Conservation (phyloP, 2,797 vertebrate species). For the Alcedo atthis region DNA sequence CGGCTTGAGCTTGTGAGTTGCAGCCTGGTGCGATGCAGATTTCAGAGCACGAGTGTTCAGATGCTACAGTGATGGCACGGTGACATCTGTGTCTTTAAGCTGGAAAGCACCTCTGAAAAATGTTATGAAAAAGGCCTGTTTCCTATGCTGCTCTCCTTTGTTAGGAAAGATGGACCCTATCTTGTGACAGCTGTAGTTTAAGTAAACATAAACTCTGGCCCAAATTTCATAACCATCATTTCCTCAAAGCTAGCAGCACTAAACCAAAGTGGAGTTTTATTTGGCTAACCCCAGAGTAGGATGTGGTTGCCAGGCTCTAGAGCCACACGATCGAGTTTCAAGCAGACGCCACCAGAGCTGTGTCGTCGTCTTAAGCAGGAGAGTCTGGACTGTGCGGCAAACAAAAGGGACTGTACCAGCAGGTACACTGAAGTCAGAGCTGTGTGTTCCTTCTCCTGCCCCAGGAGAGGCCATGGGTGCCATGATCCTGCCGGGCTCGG, state of each 20-base stretch:
- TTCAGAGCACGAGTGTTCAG: background rate
- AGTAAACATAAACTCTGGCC: conserved; percentile 83
- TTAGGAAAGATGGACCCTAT: conserved; percentile 66
- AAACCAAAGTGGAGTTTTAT: conserved; percentile 81
- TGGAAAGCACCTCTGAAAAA: conserved; percentile 31
- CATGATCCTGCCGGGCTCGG: background rate
- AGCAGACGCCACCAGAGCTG: conserved; percentile 63
- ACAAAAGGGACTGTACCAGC: conserved; percentile 73
- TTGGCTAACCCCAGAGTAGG: conserved; percentile 84
- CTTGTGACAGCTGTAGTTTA: conserved; percentile 72
- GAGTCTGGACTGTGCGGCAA: conserved; percentile 70
- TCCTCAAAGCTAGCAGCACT: conserved; percentile 78
- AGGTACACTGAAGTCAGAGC: background rate
- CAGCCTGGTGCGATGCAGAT: background rate
- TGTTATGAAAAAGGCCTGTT: background rate
- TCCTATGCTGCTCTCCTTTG: conserved; percentile 13
- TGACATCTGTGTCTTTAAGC: conserved; percentile 14
- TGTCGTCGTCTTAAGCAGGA: conserved; percentile 66
- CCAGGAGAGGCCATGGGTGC: background rate
- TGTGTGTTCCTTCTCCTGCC: background rate
- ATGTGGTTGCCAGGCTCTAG: conserved; percentile 81
- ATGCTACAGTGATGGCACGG: background rate
- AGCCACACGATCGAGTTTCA: conserved; percentile 81
- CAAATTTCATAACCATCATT: conserved; percentile 79
- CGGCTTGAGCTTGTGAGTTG: conserved; percentile 15